These are phyloP conservation scores for Empis stercorea DNA, from an alignment of 2,888 invertebrate species.

Conservation along the genomic window DNA sequence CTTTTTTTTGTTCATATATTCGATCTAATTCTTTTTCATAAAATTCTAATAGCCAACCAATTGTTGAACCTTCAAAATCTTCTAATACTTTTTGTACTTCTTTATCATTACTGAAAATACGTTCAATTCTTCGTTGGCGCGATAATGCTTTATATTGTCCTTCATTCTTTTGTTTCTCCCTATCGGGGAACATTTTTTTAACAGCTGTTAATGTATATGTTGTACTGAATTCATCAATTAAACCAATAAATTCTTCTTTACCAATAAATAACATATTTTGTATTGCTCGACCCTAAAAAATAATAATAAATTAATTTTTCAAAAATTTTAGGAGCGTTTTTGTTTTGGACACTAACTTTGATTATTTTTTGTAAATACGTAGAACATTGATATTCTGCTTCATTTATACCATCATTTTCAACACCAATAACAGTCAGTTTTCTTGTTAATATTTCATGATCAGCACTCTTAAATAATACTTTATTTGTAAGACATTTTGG, in stretches of 20 bases:
- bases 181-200: constrained; percentile 22
- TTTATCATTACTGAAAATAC: constrained; percentile 22
- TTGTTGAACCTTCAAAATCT: constrained; percentile 56
- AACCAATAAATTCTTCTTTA: constrained; percentile 50
- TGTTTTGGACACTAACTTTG: constrained; percentile 29
- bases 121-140: constrained; percentile 25
- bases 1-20: constrained; percentile 61
- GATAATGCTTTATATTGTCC: constrained; percentile 24
- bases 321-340: not conserved
- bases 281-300: constrained; percentile 47
- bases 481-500: constrained; percentile 24
- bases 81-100: constrained; percentile 49
- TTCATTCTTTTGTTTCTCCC: constrained; percentile 29
- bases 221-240: constrained; percentile 58
- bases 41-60: constrained; percentile 59
- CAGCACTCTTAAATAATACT: not conserved
- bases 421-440: constrained; percentile 14
- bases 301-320: not conserved
- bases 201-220: constrained; percentile 39
- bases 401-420: constrained; percentile 25
- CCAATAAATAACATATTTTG: constrained; percentile 64
- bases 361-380: constrained; percentile 52
- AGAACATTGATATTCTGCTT: constrained; percentile 41
- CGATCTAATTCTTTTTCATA: constrained; percentile 65
- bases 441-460: not conserved